Evolutionary conservation across 2,113 vertebrate genomes (phyloP).

Genomic region (Catharus bicknelli): DNA sequence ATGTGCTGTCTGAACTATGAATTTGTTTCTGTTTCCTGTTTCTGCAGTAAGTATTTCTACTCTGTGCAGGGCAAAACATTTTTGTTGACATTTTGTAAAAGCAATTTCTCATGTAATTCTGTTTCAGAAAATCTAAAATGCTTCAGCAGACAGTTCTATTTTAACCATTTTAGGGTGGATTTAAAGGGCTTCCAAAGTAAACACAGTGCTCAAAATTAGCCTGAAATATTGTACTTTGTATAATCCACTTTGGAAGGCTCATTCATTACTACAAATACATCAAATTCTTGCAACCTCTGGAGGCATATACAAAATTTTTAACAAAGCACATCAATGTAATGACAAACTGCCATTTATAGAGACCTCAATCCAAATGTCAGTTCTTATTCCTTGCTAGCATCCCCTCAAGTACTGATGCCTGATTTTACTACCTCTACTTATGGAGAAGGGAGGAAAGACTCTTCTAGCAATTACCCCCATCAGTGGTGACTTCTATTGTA

Average conservation of each 20-base stretch:
- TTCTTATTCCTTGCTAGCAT: neutral
- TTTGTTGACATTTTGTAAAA: slow-evolving; percentile 9
- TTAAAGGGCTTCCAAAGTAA: slow-evolving; percentile 41
- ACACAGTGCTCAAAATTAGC: slow-evolving; percentile 23
- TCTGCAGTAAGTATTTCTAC: neutral
- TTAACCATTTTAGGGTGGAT: slow-evolving; percentile 33
- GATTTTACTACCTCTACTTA: neutral
- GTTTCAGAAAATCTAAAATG: slow-evolving; percentile 8
- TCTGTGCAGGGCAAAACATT: neutral
- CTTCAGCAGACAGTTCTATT: neutral
- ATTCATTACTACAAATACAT: slow-evolving; percentile 16
- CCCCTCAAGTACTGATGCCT: neutral
- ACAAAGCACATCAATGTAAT: slow-evolving; percentile 3
- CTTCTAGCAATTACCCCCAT: neutral
- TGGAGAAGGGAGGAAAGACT: neutral
- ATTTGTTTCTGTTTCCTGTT: neutral
- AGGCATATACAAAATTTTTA: slow-evolving; percentile 5
- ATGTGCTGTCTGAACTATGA: neutral
- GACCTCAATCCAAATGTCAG: neutral
- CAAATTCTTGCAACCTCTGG: slow-evolving; percentile 4
- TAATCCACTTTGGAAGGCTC: slow-evolving; percentile 37
- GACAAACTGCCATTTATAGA: slow-evolving; percentile 19
- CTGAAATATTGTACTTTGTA: neutral
- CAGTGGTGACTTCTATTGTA: neutral
- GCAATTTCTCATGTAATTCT: slow-evolving; percentile 16